Evolutionary conservation across 2,113 vertebrate genomes (phyloP), one percentile per base, ranked within the genome.

Genomic region (Salvelinus namaycush): DNA sequence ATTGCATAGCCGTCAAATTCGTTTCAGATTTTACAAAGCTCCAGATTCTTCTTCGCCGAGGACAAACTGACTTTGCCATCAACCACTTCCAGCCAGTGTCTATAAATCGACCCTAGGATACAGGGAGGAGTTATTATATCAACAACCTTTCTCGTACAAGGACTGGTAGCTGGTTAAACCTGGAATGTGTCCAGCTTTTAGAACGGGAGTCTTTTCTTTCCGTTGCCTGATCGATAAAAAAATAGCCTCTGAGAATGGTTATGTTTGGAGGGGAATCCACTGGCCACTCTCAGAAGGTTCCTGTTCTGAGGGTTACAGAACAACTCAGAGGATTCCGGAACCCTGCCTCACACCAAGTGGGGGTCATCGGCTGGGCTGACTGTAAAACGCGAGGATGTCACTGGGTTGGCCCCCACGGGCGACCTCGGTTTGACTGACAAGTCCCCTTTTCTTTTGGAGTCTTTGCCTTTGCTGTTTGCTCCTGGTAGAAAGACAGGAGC

Each of bases 331-430:
- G n/a, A 26, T 66, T 27, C 64, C 22, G 12, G 24, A 66, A 66
- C 64, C 11, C 64, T 22, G 22, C 64, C n/a, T 66, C 64, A 66
- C 64, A 26, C 26, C 26, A 66, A 27, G 13, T 66, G 96, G 95
- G 85, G 95, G 85, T 97, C 96, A 27, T 95, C 89, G 73, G 96
- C 96, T 49, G 96, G 96, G 79, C 95, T 96, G 89, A 97, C 95
- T n/a, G 96, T 96, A 89, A 97, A 96, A 85, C 96, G 95, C 1
- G 96, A 97, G 83, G 96, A 94, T 76, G 93, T 92, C 89, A 95
- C 86, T 12, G 91, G 83, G 76, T 84, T 89, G 76, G 91, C 74
- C 74, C 91, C 92, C 1, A 88, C 83, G 39, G 87, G 78, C 49
- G 87, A 89, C 85, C 93, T 92, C 12, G 88, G 80, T 81, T 95